Evolutionary conservation across 2,888 invertebrate genomes (phyloP).

Genomic region (Acronicta psi): DNA sequence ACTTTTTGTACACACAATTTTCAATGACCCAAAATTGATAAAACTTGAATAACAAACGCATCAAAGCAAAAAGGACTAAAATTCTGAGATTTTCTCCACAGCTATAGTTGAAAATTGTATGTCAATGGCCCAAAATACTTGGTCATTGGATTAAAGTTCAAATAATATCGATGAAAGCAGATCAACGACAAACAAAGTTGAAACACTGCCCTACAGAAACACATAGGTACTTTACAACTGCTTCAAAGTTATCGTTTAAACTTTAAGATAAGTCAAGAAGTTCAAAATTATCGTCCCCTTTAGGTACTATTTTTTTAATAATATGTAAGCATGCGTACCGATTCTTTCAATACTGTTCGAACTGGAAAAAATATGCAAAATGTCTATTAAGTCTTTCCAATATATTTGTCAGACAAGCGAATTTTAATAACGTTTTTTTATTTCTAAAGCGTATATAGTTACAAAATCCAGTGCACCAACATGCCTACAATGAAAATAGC

Average conservation of each 20-base stretch:
- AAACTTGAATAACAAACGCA: too few relatives aligned
- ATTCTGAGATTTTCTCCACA: not conserved
- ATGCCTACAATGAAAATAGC: slow-evolving; percentile 80
- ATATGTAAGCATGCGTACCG: slow-evolving; percentile 81
- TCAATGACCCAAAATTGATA: slow-evolving; percentile 19
- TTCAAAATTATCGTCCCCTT: slow-evolving; percentile 28
- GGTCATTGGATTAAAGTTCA: slow-evolving; percentile 24
- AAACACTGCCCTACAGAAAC: not conserved
- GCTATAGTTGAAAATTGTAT: slow-evolving; percentile 42
- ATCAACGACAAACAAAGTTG: not conserved
- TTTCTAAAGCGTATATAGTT: slow-evolving; percentile 74
- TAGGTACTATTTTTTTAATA: slow-evolving; percentile 40
- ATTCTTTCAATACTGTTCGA: slow-evolving; percentile 76
- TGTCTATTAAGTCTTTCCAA: slow-evolving; percentile 64
- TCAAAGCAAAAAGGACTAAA: not conserved
- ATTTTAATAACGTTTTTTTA: slow-evolving; percentile 59
- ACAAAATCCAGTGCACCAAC: slow-evolving; percentile 73
- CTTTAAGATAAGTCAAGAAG: slow-evolving; percentile 17
- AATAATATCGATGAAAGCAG: slow-evolving; percentile 36
- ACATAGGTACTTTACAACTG: not conserved
- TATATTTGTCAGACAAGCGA: slow-evolving; percentile 58
- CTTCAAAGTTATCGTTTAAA: slow-evolving; percentile 45
- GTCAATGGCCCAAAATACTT: slow-evolving; percentile 22
- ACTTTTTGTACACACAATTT: slow-evolving; percentile 46
- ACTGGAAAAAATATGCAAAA: slow-evolving; percentile 79